These are phyloP conservation scores for Ctenopoma kingsleyae DNA, from an alignment of 2,797 vertebrate species.

Conservation along the genomic window DNA sequence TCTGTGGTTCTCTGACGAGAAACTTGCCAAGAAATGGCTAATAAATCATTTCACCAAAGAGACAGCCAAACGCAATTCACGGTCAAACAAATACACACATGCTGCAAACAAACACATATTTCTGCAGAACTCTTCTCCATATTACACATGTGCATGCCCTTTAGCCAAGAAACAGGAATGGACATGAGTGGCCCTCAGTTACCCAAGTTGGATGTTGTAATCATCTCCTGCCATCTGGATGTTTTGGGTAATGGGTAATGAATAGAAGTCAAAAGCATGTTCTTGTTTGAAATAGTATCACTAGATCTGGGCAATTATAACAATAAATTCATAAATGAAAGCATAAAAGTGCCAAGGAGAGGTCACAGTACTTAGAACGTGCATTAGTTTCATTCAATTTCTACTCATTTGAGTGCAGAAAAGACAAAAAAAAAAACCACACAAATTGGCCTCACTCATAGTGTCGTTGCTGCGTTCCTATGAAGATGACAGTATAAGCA, in stretches of 20 bases:
- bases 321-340: slow-evolving; percentile 4
- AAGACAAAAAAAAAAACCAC: neutral
- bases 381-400: neutral
- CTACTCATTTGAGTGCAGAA: neutral
- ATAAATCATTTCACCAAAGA: slow-evolving; percentile 59
- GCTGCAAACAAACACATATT: slow-evolving; percentile 27
- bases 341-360: neutral
- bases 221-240: slow-evolving; percentile 21
- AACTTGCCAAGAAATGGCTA: slow-evolving; percentile 45
- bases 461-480: slow-evolving; percentile 87
- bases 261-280: slow-evolving; percentile 7
- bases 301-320: neutral
- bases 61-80: slow-evolving; percentile 22
- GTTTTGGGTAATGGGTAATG: slow-evolving; percentile 22
- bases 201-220: slow-evolving; percentile 35
- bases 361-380: neutral
- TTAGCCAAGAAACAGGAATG: slow-evolving; percentile 13
- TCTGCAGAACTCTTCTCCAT: neutral
- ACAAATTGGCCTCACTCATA: slow-evolving; percentile 88
- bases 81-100: slow-evolving; percentile 31
- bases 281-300: neutral
- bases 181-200: slow-evolving; percentile 11
- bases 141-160: slow-evolving; percentile 19
- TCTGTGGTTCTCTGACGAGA: slow-evolving; percentile 20
- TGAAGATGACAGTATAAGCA: slow-evolving; percentile 82